Evolutionary conservation across 2,113 vertebrate species (phyloP).

Genomic region (Vulpes ferrilata): DNA sequence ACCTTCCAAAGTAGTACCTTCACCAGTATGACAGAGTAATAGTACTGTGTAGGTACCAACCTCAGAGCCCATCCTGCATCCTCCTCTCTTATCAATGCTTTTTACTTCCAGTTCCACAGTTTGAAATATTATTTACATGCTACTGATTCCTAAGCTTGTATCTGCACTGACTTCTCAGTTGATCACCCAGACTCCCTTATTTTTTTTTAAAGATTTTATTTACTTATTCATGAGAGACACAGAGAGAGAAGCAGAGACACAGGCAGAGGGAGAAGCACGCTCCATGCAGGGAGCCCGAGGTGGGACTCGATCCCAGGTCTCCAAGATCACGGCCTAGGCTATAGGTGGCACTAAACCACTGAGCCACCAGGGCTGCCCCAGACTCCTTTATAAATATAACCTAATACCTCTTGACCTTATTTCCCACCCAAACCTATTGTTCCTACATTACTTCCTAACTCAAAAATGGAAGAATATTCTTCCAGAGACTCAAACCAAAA

Average conservation of each 20-base stretch:
- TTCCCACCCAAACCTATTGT: background rate
- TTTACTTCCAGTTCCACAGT: background rate
- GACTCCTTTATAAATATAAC: background rate
- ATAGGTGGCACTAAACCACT: too few species aligned
- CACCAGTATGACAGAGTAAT: background rate
- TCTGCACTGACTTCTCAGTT: background rate
- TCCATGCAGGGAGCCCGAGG: too few species aligned
- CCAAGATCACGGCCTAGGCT: too few species aligned
- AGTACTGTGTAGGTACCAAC: background rate
- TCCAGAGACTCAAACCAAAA: slow-evolving; percentile 24
- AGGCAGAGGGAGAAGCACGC: too few species aligned
- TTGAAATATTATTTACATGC: background rate
- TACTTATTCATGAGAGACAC: too few species aligned
- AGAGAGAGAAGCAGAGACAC: too few species aligned
- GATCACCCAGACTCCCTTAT: background rate
- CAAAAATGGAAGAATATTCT: slow-evolving; percentile 3
- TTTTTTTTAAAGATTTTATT: too few species aligned
- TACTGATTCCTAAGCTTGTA: background rate
- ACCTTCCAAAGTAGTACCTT: background rate
- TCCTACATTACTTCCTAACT: slow-evolving; percentile 2
- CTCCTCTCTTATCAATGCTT: background rate
- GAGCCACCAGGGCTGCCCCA: background rate
- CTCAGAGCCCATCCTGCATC: background rate
- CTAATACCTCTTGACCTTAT: background rate
- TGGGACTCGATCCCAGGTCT: too few species aligned